phyloP scores from a whole-genome alignment of 2,888 invertebrate species.

The Zhuqinia jingwanae region DNA sequence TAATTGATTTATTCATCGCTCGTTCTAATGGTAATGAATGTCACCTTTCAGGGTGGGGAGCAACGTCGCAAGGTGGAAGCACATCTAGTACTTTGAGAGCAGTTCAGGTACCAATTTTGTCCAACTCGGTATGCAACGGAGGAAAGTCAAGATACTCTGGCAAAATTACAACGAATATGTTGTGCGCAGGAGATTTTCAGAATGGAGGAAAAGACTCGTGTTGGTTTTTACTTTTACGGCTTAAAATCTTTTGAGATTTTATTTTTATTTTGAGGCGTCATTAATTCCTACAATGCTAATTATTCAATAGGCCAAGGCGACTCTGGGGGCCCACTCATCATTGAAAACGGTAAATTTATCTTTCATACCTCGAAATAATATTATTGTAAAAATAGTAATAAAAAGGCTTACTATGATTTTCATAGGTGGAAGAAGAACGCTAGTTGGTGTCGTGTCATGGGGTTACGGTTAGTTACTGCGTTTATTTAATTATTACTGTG shows the following conservation, averaged over 20 bases:
- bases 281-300: constrained; percentile 8
- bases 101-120: constrained; percentile 90
- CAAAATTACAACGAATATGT: constrained; percentile 76
- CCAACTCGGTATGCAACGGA: constrained; percentile 86
- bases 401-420: neutral
- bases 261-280: too few relatives aligned
- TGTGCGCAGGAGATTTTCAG: constrained; percentile 68
- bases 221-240: constrained; percentile 50
- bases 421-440: constrained; percentile 72
- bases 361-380: neutral
- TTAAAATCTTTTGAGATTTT: too few relatives aligned
- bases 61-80: constrained; percentile 70
- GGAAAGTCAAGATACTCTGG: constrained; percentile 71
- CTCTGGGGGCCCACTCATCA: constrained; percentile 73
- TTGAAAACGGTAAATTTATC: constrained; percentile 73
- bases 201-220: constrained; percentile 73
- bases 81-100: constrained; percentile 87
- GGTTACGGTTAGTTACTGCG: constrained; percentile 65
- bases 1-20: neutral
- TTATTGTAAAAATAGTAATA: neutral
- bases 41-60: constrained; percentile 70
- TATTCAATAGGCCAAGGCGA: constrained; percentile 54
- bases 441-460: constrained; percentile 73
- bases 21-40: neutral
- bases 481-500: too few relatives aligned